A percentile compares a stretch with the other conserved stretches of the same genome.
phyloP scores from a whole-genome alignment of 1,140 invertebrate genomes.

The Cherax quadricarinatus region DNA sequence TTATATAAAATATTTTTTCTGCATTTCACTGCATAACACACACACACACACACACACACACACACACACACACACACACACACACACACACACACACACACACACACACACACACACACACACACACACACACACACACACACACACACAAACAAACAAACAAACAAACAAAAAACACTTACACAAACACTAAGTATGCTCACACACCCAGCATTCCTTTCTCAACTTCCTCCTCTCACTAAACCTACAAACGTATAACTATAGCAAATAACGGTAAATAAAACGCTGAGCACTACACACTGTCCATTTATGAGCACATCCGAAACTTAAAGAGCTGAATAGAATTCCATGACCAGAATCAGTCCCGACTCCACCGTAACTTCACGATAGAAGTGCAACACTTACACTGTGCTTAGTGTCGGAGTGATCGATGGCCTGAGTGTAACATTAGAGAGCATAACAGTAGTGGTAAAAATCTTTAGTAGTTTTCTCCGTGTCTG shows the following conservation, averaged over 20 bases:
- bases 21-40: too few relatives aligned
- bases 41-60: constrained; percentile 19
- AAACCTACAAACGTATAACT: neutral
- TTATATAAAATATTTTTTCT: too few relatives aligned
- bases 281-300: neutral
- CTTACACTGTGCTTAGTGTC: constrained; percentile 4
- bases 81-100: constrained; percentile 34
- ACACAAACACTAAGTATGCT: neutral
- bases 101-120: constrained; percentile 34
- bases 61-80: constrained; percentile 11
- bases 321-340: neutral
- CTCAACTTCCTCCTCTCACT: neutral
- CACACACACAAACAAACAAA: constrained; percentile 36
- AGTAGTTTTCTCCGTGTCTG: too few relatives aligned
- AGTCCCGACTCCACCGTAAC: neutral
- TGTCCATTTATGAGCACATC: neutral
- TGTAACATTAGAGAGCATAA: neutral
- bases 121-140: constrained; percentile 27
- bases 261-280: neutral
- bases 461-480: too few relatives aligned
- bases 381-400: neutral
- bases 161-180: neutral
- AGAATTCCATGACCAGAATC: neutral
- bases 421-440: neutral
- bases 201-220: neutral